These are phyloP conservation scores for Tachysurus vachellii DNA, from an alignment of 2,113 vertebrate genomes.

Conservation along the genomic window DNA sequence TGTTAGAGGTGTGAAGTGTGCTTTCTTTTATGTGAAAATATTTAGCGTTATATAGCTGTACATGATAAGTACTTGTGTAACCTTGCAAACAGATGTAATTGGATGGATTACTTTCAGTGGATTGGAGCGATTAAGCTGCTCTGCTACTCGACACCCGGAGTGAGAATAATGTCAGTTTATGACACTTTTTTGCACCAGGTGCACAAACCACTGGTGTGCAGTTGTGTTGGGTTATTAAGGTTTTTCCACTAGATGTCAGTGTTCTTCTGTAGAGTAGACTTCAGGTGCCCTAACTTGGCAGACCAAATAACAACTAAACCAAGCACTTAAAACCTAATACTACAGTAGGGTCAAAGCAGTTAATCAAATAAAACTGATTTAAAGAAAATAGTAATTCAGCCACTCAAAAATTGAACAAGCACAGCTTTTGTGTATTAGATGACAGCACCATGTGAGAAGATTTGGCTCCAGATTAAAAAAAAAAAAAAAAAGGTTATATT, in stretches of 20 bases:
- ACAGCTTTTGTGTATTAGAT: neutral
- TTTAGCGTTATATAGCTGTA: too few species aligned
- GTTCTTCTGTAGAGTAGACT: neutral
- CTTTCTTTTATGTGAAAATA: too few species aligned
- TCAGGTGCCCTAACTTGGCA: neutral
- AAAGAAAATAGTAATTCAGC: neutral
- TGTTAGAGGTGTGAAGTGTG: too few species aligned
- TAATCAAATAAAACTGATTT: neutral
- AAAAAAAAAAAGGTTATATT: too few species aligned
- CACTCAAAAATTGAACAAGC: neutral
- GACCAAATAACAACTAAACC: neutral
- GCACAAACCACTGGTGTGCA: neutral
- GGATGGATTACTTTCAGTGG: too few species aligned
- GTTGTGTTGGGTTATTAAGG: neutral
- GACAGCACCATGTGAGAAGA: too few species aligned
- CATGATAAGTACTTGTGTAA: too few species aligned
- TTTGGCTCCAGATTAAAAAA: too few species aligned
- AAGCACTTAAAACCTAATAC: neutral
- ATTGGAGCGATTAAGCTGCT: too few species aligned
- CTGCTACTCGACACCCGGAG: too few species aligned
- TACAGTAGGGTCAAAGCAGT: too few species aligned
- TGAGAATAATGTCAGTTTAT: slow-evolving; percentile 9
- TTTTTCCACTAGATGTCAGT: neutral
- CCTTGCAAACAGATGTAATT: too few species aligned
- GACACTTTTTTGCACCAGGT: neutral